Conservation (phyloP, 2,797 vertebrate genomes). For the Artibeus jamaicensis region DNA sequence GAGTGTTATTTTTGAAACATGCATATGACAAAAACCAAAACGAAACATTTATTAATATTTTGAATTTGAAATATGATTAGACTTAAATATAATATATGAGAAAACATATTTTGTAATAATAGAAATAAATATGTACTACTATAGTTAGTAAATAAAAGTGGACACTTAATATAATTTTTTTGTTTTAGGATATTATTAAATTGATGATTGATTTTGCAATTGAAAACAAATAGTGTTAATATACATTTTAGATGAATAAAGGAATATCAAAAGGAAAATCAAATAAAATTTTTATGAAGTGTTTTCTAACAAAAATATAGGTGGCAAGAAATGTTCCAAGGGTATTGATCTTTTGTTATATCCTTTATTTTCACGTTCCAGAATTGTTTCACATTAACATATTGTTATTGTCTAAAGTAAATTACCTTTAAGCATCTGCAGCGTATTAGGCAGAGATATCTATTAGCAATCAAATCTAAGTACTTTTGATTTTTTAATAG, state of each 20-base stretch:
- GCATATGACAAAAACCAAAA: neutral
- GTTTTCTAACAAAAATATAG: neutral
- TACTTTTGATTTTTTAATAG: slow-evolving; percentile 57
- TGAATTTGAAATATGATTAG: neutral
- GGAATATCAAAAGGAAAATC: neutral
- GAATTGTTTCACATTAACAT: slow-evolving; percentile 9
- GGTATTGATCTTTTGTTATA: neutral
- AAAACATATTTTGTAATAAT: neutral
- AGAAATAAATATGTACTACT: neutral
- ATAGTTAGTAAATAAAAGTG: neutral
- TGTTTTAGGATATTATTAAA: neutral
- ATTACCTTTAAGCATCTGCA: slow-evolving; percentile 31
- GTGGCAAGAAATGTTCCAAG: neutral
- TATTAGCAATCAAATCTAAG: slow-evolving; percentile 61
- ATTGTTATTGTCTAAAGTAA: slow-evolving; percentile 38
- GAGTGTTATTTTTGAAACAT: neutral
- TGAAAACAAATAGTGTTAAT: neutral
- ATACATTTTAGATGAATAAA: neutral
- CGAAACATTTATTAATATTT: neutral
- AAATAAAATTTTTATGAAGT: neutral
- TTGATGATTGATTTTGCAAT: neutral
- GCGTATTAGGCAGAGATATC: neutral
- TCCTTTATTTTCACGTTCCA: slow-evolving; percentile 10
- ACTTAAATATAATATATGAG: neutral
- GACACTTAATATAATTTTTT: neutral